Evolutionary conservation across 2,113 vertebrate genomes (phyloP).

Genomic region (Trematocara zebra): DNA sequence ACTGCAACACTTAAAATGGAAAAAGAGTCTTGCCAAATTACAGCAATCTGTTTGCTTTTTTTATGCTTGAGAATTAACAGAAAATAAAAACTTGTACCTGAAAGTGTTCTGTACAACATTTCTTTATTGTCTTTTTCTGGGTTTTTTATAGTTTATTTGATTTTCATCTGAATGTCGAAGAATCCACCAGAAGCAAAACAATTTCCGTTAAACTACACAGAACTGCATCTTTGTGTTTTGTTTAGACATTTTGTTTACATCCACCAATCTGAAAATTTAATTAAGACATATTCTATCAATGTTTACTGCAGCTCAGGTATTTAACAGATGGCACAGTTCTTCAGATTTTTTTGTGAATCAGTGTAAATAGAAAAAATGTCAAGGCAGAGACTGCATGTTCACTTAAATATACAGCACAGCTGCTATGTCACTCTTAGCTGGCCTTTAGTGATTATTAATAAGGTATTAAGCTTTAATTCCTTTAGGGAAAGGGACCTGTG

Average conservation of each 20-base stretch:
- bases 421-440: neutral
- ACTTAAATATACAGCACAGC: neutral
- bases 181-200: neutral
- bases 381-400: neutral
- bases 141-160: neutral
- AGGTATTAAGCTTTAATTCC: neutral
- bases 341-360: neutral
- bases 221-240: neutral
- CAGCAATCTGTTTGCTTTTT: neutral
- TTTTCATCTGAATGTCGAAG: neutral
- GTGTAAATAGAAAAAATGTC: neutral
- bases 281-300: neutral
- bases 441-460: slow-evolving; percentile 6
- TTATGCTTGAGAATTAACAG: neutral
- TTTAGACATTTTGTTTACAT: neutral
- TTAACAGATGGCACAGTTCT: neutral
- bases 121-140: neutral
- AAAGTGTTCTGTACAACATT: neutral
- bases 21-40: neutral
- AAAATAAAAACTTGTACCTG: neutral
- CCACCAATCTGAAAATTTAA: neutral
- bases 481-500: neutral
- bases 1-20: neutral
- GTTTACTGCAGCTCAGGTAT: neutral
- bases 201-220: neutral